Evolutionary conservation across 1,140 invertebrate genomes (phyloP).

Genomic region (Saccostrea glomerata): DNA sequence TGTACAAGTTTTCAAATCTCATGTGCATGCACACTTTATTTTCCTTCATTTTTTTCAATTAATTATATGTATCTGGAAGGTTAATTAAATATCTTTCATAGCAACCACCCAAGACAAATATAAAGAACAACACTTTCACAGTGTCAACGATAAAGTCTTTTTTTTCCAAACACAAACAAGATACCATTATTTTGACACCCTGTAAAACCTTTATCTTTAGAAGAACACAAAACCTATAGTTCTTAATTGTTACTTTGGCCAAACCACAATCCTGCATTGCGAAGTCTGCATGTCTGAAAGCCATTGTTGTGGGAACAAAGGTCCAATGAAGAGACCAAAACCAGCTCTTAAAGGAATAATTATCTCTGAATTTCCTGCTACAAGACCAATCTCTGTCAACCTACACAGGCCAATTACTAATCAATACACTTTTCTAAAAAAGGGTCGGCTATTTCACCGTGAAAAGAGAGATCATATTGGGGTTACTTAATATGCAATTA

Average conservation of each 20-base stretch:
- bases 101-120: neutral
- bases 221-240: neutral
- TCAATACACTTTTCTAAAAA: slow-evolving; percentile 7
- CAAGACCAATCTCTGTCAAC: neutral
- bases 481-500: neutral
- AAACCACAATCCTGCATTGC: neutral
- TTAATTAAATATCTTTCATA: neutral
- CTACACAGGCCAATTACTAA: neutral
- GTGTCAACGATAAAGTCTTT: neutral
- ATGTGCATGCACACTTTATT: neutral
- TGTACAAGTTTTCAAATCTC: too few species aligned
- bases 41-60: neutral
- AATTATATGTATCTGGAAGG: neutral
- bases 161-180: neutral
- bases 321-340: slow-evolving; percentile 18
- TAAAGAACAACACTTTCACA: neutral
- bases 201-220: neutral
- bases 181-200: neutral
- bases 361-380: slow-evolving; percentile 27
- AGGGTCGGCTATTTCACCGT: neutral
- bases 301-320: neutral
- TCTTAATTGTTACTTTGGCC: neutral
- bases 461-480: neutral
- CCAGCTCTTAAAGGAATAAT: slow-evolving; percentile 10
- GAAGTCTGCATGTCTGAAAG: neutral